Percentiles rank a stretch among this genome's conserved stretches.
phyloP scores from a whole-genome alignment of 2,888 invertebrate species.

The Ephialtes manifestator region DNA sequence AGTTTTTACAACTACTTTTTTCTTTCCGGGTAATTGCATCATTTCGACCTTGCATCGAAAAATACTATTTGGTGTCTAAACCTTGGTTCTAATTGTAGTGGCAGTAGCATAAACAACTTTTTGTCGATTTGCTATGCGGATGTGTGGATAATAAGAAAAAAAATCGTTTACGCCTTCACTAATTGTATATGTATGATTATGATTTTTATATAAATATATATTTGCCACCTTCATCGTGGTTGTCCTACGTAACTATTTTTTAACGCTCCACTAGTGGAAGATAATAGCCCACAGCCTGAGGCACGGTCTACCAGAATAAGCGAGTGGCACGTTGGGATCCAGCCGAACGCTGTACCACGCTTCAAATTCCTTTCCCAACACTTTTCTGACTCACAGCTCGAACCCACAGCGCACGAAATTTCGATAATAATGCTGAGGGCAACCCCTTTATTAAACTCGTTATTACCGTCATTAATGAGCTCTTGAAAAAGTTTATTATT shows the following conservation, averaged over 20 bases:
- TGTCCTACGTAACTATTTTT: conserved; percentile 34
- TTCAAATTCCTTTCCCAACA: conserved; percentile 64
- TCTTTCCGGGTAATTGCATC: too few species aligned
- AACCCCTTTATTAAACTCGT: conserved; percentile 60
- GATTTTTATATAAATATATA: conserved; percentile 58
- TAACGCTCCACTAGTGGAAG: conserved; percentile 42
- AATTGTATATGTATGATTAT: conserved; percentile 41
- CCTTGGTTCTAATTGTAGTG: neutral
- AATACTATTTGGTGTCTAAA: neutral
- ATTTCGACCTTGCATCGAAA: too few species aligned
- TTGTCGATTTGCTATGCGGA: neutral
- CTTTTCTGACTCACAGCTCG: conserved; percentile 37
- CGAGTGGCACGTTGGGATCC: conserved; percentile 24
- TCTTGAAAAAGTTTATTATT: conserved; percentile 59
- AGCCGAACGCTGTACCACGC: conserved; percentile 46
- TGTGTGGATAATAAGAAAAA: conserved; percentile 10
- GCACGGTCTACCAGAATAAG: conserved; percentile 49
- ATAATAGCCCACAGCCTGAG: conserved; percentile 62
- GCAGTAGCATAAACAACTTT: neutral
- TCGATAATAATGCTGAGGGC: conserved; percentile 44
- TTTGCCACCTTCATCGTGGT: conserved; percentile 36
- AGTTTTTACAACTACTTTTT: too few species aligned
- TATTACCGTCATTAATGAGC: conserved; percentile 65
- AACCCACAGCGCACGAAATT: conserved; percentile 26
- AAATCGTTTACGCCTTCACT: conserved; percentile 48